Evolutionary conservation across 2,113 vertebrate genomes (phyloP), one percentile per base, ranked within the genome.

Genomic region (Eupsittula cactorum): DNA sequence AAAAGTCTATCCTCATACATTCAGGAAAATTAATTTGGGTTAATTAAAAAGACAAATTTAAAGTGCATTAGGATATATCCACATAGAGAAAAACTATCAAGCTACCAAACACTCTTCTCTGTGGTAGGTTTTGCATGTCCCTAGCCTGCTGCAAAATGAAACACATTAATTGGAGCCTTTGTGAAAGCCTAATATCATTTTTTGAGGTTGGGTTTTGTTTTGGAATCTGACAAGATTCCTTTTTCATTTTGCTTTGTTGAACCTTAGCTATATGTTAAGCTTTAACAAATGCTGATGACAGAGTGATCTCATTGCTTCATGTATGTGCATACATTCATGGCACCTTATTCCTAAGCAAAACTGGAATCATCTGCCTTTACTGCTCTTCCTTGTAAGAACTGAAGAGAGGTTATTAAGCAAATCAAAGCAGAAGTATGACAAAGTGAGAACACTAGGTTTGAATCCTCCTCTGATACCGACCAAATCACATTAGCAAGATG

Each of bases 21-120:
- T 92, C 69, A 95, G 82, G 86, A 92, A 96, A 97, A 91, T 95
- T 95, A 95, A 96, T 95, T 95, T 93, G 31, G 77, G 57, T 92
- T 95, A 95, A 93, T 93, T 92, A 97, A 95, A 93, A 93, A 90
- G 94, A 67, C 86, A 94, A 86, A 92, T 89, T 90, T 95, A 74
- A 93, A 93, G 88, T 93, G 83, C 60, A 88, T 86, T 91, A 93
- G 60, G 62, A 77, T 92, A 93, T 91, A 91, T 91, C 88, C 88
- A 94, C 73, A 68, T 28, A 63, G 73, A 67, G 55, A 64, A 92
- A 95, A 88, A 60, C 75, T 78, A 60, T 91, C 83, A 89, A 92
- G 73, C 73, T 95, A 91, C 83, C 69, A 84, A 92, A 88, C 59
- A 46, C 42, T 73, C 60, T 86, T 68, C 70, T 82, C 60, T 89